Conservation (phyloP, 37 sponge, comb jelly and placozoan species). For the Chondrilla cf. caribensis region DNA sequence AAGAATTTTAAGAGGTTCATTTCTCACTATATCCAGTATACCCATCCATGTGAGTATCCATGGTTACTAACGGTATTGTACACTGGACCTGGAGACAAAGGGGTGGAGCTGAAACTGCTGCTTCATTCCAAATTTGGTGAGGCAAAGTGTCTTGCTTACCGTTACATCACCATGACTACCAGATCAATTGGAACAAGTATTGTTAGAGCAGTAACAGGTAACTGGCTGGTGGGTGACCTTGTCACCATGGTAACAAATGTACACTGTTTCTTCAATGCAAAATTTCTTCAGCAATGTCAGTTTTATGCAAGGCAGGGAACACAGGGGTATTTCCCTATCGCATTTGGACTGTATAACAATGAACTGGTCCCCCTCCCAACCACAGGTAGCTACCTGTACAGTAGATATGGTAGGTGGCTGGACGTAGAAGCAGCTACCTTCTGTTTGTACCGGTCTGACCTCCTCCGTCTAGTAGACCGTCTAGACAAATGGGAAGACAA, state of each 20-base stretch:
- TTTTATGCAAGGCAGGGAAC: not conserved
- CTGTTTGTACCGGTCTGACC: not conserved
- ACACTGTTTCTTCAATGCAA: not conserved
- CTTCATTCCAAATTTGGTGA: not conserved
- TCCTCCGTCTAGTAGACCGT: not conserved
- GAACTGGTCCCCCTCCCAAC: not conserved
- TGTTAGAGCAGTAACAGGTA: not conserved
- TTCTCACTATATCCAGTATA: not conserved
- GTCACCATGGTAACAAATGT: slow-evolving; percentile 11
- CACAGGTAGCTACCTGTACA: not conserved
- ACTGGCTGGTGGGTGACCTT: not conserved
- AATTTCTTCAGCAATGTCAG: not conserved
- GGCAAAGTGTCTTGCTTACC: not conserved
- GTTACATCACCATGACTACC: not conserved
- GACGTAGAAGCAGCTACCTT: not conserved
- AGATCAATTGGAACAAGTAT: too few relatives aligned
- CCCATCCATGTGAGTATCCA: not conserved
- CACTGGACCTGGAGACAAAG: not conserved
- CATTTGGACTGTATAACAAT: not conserved
- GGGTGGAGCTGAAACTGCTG: too few relatives aligned
- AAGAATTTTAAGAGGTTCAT: not conserved
- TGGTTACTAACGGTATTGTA: not conserved
- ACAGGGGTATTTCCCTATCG: not conserved
- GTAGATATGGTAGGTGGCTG: not conserved
- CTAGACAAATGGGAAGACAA: not conserved